Percentiles rank a stretch among this genome's conserved stretches.
These are phyloP conservation scores for Parnassius mnemosyne DNA, from an alignment of 2,888 invertebrate species.

Conservation along the genomic window DNA sequence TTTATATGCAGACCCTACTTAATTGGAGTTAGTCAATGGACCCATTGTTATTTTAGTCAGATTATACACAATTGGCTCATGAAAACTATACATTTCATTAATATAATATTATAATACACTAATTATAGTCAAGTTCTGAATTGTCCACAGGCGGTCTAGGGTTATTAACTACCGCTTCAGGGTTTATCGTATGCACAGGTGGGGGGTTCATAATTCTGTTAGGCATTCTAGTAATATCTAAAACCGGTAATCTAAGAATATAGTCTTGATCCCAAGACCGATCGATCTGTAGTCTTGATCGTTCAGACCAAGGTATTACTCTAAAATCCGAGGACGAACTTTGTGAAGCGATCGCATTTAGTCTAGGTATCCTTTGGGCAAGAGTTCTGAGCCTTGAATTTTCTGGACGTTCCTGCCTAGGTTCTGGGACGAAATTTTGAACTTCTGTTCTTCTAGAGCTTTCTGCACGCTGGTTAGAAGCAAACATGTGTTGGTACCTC, in stretches of 20 bases:
- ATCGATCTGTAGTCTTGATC: slow-evolving; percentile 43
- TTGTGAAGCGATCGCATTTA: slow-evolving; percentile 44
- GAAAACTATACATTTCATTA: no score
- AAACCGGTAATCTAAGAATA: slow-evolving; percentile 54
- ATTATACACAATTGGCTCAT: no score
- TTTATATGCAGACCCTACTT: no score
- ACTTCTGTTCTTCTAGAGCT: slow-evolving; percentile 39
- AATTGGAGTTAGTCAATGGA: no score
- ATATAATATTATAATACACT: not conserved
- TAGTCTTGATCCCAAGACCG: slow-evolving; percentile 58
- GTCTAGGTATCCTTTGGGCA: slow-evolving; percentile 61
- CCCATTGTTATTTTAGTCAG: no score
- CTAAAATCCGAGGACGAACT: slow-evolving; percentile 44
- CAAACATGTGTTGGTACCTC: slow-evolving; percentile 68
- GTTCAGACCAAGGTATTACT: slow-evolving; percentile 57
- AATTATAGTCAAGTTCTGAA: slow-evolving; percentile 45
- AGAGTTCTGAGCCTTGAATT: slow-evolving; percentile 53
- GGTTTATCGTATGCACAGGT: slow-evolving; percentile 41
- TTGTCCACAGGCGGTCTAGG: slow-evolving; percentile 41
- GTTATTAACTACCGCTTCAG: slow-evolving; percentile 43
- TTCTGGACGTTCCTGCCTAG: slow-evolving; percentile 47
- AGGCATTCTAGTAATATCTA: slow-evolving; percentile 54
- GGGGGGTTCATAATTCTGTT: slow-evolving; percentile 42
- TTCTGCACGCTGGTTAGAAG: slow-evolving; percentile 43
- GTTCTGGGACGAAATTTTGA: slow-evolving; percentile 49